Conservation (phyloP, 2,113 vertebrate species). For the Drymodes brunneopygia region DNA sequence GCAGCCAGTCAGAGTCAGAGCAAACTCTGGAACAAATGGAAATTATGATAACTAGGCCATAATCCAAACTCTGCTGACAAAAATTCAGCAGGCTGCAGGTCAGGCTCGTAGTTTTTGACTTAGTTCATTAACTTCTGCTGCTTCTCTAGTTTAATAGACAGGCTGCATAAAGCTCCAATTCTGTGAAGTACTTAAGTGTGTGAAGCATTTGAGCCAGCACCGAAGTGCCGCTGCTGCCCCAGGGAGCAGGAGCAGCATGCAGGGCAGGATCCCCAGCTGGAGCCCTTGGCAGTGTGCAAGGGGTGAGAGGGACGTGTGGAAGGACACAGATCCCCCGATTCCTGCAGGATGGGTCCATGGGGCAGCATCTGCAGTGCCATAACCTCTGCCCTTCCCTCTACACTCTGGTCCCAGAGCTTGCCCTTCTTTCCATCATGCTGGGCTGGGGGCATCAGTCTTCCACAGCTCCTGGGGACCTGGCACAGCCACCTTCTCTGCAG, state of each 20-base stretch:
- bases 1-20: slow-evolving; percentile 22
- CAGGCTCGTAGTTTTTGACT: slow-evolving; percentile 8
- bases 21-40: slow-evolving; percentile 62
- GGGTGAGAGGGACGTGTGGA: accelerated
- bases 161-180: background rate
- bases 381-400: background rate
- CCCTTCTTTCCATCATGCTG: background rate
- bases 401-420: background rate
- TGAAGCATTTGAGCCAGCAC: background rate
- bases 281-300: accelerated
- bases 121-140: slow-evolving; percentile 55
- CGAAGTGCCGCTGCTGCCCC: background rate
- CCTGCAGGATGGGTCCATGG: background rate
- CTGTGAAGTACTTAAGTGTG: background rate
- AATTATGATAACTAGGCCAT: slow-evolving; percentile 60
- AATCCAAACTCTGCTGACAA: slow-evolving; percentile 55
- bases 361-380: background rate
- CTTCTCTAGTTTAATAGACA: slow-evolving; percentile 23
- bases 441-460: background rate
- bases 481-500: background rate
- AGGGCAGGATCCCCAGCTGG: background rate
- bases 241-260: accelerated
- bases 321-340: background rate
- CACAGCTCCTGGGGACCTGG: background rate
- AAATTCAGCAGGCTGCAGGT: slow-evolving; percentile 33